phyloP scores from a whole-genome alignment of 2,888 invertebrate genomes.

The Coelopa pilipes region DNA sequence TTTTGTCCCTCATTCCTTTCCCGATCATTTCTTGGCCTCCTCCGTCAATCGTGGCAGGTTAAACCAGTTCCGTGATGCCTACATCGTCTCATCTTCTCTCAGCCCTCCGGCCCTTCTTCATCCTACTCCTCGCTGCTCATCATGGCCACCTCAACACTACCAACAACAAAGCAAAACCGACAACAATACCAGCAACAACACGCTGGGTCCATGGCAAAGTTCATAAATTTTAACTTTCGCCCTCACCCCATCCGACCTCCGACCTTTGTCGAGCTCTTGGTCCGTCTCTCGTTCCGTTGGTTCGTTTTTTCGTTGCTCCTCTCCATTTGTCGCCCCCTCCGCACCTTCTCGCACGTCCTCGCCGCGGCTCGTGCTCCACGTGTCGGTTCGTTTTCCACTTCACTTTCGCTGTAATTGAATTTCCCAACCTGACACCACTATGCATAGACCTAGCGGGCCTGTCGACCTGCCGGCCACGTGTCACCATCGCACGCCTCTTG shows the following conservation, averaged over 20 bases:
- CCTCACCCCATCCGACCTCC: background rate
- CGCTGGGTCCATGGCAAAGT: background rate
- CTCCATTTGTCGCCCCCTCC: background rate
- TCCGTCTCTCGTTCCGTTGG: background rate
- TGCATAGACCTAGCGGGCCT: conserved; percentile 83
- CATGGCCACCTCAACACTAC: background rate
- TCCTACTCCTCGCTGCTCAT: no score
- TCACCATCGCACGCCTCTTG: conserved; percentile 70
- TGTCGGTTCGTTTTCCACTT: background rate
- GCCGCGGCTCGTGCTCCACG: background rate
- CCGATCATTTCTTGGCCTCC: no score
- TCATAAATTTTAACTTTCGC: conserved; percentile 12
- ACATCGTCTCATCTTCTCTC: no score
- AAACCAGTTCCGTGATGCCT: no score
- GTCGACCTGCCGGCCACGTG: conserved; percentile 89
- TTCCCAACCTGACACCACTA: conserved; percentile 36
- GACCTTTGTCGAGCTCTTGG: background rate
- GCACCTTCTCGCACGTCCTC: background rate
- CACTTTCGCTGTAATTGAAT: background rate
- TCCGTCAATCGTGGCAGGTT: no score
- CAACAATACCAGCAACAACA: background rate
- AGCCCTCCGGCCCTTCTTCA: no score
- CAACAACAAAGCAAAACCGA: background rate
- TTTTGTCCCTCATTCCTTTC: no score
- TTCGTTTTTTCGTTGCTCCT: background rate